Conservation (phyloP, 2,888 invertebrate species). For the Drosophila helvetica region DNA sequence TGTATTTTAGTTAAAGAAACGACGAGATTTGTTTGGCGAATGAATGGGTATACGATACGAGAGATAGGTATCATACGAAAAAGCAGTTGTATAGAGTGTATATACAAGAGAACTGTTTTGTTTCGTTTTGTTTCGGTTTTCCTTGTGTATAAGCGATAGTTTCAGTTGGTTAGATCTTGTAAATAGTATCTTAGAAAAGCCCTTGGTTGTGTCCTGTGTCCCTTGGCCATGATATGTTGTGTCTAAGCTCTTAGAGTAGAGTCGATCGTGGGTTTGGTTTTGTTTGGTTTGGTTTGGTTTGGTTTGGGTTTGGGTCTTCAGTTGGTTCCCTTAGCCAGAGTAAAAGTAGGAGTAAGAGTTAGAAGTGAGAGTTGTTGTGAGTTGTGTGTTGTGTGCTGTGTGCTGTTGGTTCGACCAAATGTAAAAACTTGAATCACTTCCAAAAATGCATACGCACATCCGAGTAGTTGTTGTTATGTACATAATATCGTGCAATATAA, state of each 20-base stretch:
- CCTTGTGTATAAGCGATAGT: conserved; percentile 41
- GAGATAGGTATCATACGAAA: conserved; percentile 27
- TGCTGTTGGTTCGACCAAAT: conserved; percentile 5
- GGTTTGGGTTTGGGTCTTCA: conserved; percentile 61
- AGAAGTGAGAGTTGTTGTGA: conserved; percentile 46
- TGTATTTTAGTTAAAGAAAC: conserved; percentile 12
- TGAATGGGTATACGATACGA: not conserved
- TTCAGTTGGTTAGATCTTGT: conserved; percentile 58
- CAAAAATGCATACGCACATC: conserved; percentile 58
- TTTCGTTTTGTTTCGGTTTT: conserved; percentile 24
- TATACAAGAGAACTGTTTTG: conserved; percentile 56
- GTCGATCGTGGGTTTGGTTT: conserved; percentile 22
- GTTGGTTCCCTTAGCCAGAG: conserved; percentile 16
- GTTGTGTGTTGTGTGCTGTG: conserved; percentile 26
- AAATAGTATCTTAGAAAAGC: conserved; percentile 75
- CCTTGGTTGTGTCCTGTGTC: conserved; percentile 47
- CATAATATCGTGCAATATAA: conserved; percentile 63
- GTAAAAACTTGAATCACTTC: conserved; percentile 66
- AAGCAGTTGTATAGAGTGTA: conserved; percentile 62
- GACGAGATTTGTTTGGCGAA: conserved; percentile 21
- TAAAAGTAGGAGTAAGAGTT: conserved; percentile 42
- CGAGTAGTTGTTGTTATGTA: conserved; percentile 36
- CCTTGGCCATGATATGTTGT: conserved; percentile 65
- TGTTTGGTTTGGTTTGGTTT: too few species aligned
- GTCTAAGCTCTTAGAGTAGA: conserved; percentile 72